Base-by-base conservation (phyloP, 2,888 invertebrate genomes). In the Allolobophora icterica region DNA sequence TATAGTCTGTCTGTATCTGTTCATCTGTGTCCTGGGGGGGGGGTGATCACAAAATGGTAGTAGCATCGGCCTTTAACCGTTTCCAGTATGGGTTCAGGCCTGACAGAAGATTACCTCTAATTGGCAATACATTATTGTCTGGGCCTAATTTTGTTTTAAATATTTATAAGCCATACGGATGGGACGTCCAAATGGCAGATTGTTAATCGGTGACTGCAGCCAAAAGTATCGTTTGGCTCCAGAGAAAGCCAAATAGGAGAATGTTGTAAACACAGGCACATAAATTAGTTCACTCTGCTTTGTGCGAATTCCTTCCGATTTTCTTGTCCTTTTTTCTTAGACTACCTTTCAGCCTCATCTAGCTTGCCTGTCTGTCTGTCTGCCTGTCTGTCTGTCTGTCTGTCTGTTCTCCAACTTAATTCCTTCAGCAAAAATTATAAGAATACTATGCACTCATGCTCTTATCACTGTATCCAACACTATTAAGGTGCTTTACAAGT, bases 51-150 rank as follows among this genome's bases (percentile, higher is more conserved):
- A 71, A n/a, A 71, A n/a, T n/a, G 11, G 24, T 52, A 52, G 8
- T n/a, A n/a, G n/a, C 52, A 17, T 52, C 52, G 52, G 58, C 58
- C 71, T 71, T 71, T 30, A n/a, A 71, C n/a, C 71, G n/a, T 11
- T 71, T 4, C n/a, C 71, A 71, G 71, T n/a, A 1, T 17, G n/a
- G 71, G 71, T 71, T 71, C 71, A 71, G 24, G n/a, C 71, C 71
- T 6, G 71, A 71, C n/a, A 17, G 71, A 71, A n/a, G 71, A 30
- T 71, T 71, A 71, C n/a, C 30, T 71, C 30, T 71, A 71, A 71
- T 71, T 71, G 71, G 71, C 71, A 71, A 71, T 71, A 71, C 71
- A n/a, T 71, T 71, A n/a, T 71, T 71, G 71, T n/a, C 71, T 71
- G 71, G 30, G 13, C n/a, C 30, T 71, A 71, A 71, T 71, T 71